Conservation (phyloP, 2,113 vertebrate genomes). For the Upupa epops region DNA sequence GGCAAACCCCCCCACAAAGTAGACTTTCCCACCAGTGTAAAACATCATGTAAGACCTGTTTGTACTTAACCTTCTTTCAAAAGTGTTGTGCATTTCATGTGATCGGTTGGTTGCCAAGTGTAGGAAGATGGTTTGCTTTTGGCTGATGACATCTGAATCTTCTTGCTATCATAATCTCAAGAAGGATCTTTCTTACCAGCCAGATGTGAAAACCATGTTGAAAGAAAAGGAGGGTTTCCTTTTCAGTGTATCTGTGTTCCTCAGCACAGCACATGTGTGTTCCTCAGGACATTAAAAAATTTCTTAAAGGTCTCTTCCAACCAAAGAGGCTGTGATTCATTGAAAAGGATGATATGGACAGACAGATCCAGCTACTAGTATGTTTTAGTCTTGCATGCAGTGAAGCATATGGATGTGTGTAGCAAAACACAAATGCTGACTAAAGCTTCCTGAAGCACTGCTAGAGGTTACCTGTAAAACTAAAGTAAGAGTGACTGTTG, state of each 20-base stretch:
- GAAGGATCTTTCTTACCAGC: not conserved
- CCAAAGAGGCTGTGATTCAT: too few species aligned
- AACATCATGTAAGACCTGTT: not conserved
- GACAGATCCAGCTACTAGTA: not conserved
- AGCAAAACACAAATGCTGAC: not conserved
- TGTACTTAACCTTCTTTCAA: not conserved
- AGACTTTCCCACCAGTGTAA: not conserved
- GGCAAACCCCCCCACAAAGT: not conserved
- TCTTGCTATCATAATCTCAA: not conserved
- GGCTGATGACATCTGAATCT: not conserved
- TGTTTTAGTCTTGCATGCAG: not conserved
- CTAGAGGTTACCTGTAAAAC: not conserved
- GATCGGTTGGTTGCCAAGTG: not conserved
- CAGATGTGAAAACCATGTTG: not conserved
- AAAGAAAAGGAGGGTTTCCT: not conserved
- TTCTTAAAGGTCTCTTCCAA: too few species aligned
- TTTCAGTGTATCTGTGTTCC: too few species aligned
- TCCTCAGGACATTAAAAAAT: not conserved
- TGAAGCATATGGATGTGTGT: not conserved
- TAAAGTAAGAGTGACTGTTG: not conserved
- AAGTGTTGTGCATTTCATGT: not conserved
- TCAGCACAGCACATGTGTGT: too few species aligned
- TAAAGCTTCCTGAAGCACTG: not conserved
- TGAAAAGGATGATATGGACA: rapidly evolving
- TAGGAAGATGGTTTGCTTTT: not conserved